Base-by-base conservation (phyloP, 2,888 invertebrate species). In the Leucophenga maculata region DNA sequence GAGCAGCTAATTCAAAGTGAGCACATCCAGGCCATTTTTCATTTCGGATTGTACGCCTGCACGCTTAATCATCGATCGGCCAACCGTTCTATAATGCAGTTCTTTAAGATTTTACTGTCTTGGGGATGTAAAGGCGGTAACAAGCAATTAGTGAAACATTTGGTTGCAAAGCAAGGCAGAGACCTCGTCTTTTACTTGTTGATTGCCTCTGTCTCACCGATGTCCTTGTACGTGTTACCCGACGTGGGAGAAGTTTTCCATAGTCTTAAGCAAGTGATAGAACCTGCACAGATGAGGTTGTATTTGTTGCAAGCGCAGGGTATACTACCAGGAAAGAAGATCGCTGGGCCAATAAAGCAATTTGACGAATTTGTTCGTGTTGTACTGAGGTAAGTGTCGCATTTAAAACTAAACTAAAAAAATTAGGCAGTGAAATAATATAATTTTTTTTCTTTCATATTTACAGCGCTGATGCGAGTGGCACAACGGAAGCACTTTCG, bases 61-160 rank as follows among this genome's bases (percentile, higher is more conserved):
- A 91, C 93, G 8, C 90, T 99, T 67, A 97, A 98, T 88, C 98
- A 98, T 89, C 93, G 95, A 87, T 98, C 98, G 86, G 98, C 98
- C 22, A 98, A 97, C 90, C 93, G 94, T 68, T 96, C 97, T 59
- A 97, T 99, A 62, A 97, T 97, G 94, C 97, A 97, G 90, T 99
- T 98, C 90, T 94, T 98, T 78, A 92, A 92, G 81, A 97, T 98
- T 89, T 90, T 98, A 70, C 89, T 95, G 64, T 90, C 92, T 74
- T 90, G 91, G 85, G 92, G 93, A 73, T 90, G 91, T 79, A 86
- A 82, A 22, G 73, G 78, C 1, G 84, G 86, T 26, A 87, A 86
- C 73, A 90, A 90, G 76, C 90, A 84, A 1, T 75, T 88, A 70
- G 89, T 90, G n/a, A 77, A 82, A 20, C 87, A 83, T 65, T 90